Conservation (phyloP, 2,113 vertebrate genomes). For the Colaptes auratus region DNA sequence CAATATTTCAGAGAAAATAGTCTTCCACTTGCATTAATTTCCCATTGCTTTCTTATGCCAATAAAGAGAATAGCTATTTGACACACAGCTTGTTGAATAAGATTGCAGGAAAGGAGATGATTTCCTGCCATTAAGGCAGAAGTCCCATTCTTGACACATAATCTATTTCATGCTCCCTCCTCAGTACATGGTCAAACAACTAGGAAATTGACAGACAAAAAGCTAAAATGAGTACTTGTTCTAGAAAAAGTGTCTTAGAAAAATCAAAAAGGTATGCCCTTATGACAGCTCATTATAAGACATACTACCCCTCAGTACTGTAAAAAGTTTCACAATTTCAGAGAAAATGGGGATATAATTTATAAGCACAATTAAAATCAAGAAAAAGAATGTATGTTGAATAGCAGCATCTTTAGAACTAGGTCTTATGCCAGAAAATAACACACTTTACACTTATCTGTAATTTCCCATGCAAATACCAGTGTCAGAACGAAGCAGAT, state of each 20-base stretch:
- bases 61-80: not conserved
- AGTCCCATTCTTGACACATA: not conserved
- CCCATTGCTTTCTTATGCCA: not conserved
- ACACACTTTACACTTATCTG: constrained; percentile 1
- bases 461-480: constrained; percentile 64
- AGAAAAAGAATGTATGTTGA: constrained; percentile 38
- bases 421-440: constrained; percentile 41
- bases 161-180: not conserved
- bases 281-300: not conserved
- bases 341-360: not conserved
- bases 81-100: not conserved
- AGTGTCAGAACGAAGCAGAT: constrained; percentile 61
- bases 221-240: not conserved
- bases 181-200: not conserved
- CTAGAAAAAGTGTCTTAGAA: not conserved
- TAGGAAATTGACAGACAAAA: not conserved
- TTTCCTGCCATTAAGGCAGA: not conserved
- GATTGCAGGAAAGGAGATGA: not conserved
- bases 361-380: constrained; percentile 19
- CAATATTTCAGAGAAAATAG: not conserved
- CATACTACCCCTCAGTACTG: not conserved
- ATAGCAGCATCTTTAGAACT: constrained; percentile 30
- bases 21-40: not conserved
- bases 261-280: not conserved
- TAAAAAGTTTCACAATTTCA: constrained; percentile 20